Conservation (phyloP, 1,140 invertebrate genomes). For the Heliconius melpomene region DNA sequence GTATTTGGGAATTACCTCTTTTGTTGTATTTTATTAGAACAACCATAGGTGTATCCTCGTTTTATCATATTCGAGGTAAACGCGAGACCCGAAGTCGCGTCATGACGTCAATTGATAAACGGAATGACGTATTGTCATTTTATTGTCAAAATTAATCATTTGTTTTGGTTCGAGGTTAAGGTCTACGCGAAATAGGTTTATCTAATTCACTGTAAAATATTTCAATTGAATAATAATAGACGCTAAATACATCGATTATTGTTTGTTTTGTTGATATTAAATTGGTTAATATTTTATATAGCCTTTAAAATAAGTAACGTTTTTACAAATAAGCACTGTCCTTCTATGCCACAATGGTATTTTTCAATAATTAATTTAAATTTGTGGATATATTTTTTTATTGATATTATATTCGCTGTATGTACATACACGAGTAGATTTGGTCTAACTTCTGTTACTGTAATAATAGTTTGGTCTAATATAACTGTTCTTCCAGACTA, state of each 20-base stretch:
- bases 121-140: background rate
- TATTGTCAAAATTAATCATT: background rate
- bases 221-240: background rate
- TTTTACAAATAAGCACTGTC: no score
- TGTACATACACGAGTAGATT: no score
- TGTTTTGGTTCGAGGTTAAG: constrained; percentile 3
- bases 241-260: background rate
- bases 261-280: background rate
- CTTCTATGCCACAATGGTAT: no score
- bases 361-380: no score
- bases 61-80: background rate
- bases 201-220: background rate
- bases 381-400: no score
- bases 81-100: background rate
- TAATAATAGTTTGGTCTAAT: no score
- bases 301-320: no score
- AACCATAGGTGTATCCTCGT: background rate
- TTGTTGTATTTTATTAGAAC: background rate
- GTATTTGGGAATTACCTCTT: background rate
- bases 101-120: background rate
- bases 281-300: no score
- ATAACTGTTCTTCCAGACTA: no score
- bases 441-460: no score
- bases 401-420: no score
- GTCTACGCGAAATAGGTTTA: background rate